phyloP scores from a whole-genome alignment of 2,888 invertebrate genomes.

The Mesorhabditis belari region DNA sequence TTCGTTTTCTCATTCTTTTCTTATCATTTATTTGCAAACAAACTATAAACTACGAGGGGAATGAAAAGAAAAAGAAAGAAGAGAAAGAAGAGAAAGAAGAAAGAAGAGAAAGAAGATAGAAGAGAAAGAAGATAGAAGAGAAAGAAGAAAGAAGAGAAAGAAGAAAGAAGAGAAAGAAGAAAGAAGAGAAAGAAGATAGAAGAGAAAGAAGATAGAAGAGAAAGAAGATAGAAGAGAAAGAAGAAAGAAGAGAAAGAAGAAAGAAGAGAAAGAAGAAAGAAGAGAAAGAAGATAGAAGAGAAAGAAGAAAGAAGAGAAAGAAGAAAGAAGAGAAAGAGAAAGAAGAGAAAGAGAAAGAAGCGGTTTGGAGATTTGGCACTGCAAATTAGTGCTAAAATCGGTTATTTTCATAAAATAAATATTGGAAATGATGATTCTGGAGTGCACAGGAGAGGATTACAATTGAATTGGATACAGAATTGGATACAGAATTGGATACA shows the following conservation, averaged over 20 bases:
- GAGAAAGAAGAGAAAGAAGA: no score
- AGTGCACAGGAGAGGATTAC: no score
- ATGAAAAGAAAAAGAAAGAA: no score
- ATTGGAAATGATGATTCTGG: no score
- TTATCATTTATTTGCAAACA: no score
- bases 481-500: no score
- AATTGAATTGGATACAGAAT: no score
- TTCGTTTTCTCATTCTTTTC: no score
- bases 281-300: background rate
- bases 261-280: background rate
- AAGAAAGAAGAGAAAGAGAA: background rate
- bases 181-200: background rate
- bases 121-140: slow-evolving; percentile 6
- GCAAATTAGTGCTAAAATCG: no score
- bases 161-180: slow-evolving; percentile 2
- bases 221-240: background rate
- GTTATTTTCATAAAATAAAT: no score
- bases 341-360: background rate
- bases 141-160: slow-evolving; percentile 1
- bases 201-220: background rate
- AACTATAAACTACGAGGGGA: no score
- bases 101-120: slow-evolving; percentile 3
- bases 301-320: background rate
- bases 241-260: background rate
- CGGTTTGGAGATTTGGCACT: no score